Percentiles rank a stretch among this genome's conserved stretches.
Evolutionary conservation across 2,888 invertebrate genomes (phyloP).

Genomic region (Rhabditoides inermis): DNA sequence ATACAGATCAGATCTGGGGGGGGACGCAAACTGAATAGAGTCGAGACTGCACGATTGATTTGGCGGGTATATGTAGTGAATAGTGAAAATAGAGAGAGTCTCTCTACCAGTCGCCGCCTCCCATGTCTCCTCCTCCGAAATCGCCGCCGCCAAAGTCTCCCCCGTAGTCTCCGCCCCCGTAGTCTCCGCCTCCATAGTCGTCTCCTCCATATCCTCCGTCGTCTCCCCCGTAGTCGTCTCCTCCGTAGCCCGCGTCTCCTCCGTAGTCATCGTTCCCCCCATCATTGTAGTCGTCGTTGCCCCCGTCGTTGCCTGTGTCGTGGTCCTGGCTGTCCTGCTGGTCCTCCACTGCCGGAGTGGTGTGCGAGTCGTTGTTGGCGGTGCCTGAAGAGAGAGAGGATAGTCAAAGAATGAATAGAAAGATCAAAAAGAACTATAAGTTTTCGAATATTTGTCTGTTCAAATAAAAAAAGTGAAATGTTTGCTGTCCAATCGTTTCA

Average conservation of each 20-base stretch:
- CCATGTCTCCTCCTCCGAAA: slow-evolving; percentile 21
- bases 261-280: slow-evolving; percentile 14
- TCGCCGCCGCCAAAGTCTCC: slow-evolving; percentile 13
- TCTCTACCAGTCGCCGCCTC: slow-evolving; percentile 1
- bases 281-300: slow-evolving; percentile 12
- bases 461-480: too few relatives aligned
- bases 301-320: slow-evolving; percentile 14
- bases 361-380: neutral
- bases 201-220: slow-evolving; percentile 6
- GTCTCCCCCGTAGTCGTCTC: slow-evolving; percentile 4
- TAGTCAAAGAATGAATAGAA: too few relatives aligned
- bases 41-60: too few relatives aligned
- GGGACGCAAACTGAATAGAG: too few relatives aligned
- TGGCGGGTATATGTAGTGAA: too few relatives aligned
- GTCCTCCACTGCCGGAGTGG: neutral
- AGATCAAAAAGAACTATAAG: too few relatives aligned
- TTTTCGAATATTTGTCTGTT: too few relatives aligned
- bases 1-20: too few relatives aligned
- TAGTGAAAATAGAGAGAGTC: too few relatives aligned
- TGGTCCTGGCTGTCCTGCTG: slow-evolving; percentile 6
- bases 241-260: slow-evolving; percentile 15
- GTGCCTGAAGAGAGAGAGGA: too few relatives aligned
- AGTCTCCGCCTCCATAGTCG: slow-evolving; percentile 18
- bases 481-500: too few relatives aligned
- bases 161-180: slow-evolving; percentile 20